phyloP scores from a whole-genome alignment of 2,888 invertebrate genomes.

The Drosophila picticornis region DNA sequence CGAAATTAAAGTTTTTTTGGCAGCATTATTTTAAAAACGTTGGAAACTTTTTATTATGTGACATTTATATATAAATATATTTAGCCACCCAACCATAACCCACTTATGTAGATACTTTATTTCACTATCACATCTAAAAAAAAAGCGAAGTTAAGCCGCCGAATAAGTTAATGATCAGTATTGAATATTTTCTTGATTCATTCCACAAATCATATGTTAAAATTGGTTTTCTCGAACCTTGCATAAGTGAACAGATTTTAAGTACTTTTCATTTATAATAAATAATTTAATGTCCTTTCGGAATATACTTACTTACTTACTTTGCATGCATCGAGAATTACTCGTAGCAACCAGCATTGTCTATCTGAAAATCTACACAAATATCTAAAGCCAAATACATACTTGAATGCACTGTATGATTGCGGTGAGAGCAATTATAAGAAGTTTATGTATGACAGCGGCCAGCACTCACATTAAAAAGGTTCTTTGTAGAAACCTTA shows the following conservation, averaged over 20 bases:
- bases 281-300: not conserved
- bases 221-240: not conserved
- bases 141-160: slow-evolving; percentile 1
- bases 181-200: not conserved
- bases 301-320: not conserved
- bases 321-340: not conserved
- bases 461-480: not conserved
- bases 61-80: not conserved
- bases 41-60: not conserved
- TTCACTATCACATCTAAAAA: not conserved
- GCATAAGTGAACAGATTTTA: not conserved
- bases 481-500: not conserved
- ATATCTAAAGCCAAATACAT: not conserved
- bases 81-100: not conserved
- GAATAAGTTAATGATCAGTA: not conserved
- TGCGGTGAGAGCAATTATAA: not conserved
- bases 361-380: not conserved
- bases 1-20: not conserved
- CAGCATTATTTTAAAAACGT: not conserved
- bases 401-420: not conserved
- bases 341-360: not conserved
- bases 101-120: not conserved
- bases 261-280: not conserved
- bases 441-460: not conserved
- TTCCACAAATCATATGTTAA: not conserved